phyloP scores from a whole-genome alignment of 2,113 vertebrate genomes.

The mouse (Mus musculus) region GRCm39 chr1:126515501-126516000 shows the following conservation, averaged over 20 bases:
- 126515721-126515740: slow-evolving; percentile 61
- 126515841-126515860: background rate
- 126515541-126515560: background rate
- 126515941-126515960: slow-evolving; percentile 38
- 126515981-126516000: slow-evolving; percentile 10
- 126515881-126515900: slow-evolving; percentile 23
- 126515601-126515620: background rate
- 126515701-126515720: slow-evolving; percentile 65
- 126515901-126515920: slow-evolving; percentile 53
- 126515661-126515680: slow-evolving; percentile 48
- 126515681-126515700: slow-evolving; percentile 58
- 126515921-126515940: slow-evolving; percentile 63
- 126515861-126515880: background rate
- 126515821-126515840: slow-evolving; percentile 67
- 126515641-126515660: slow-evolving; percentile 77
- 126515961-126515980: slow-evolving; percentile 55
- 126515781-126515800: slow-evolving; percentile 27
- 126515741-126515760: slow-evolving; percentile 58
- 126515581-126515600: background rate
- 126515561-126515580: background rate
- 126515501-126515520: background rate
- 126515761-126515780: background rate
- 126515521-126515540: background rate
- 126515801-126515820: slow-evolving; percentile 64
- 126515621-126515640: slow-evolving; percentile 62